These are phyloP conservation scores for Meiosimyza decipiens DNA, from an alignment of 2,888 invertebrate species.

Conservation along the genomic window DNA sequence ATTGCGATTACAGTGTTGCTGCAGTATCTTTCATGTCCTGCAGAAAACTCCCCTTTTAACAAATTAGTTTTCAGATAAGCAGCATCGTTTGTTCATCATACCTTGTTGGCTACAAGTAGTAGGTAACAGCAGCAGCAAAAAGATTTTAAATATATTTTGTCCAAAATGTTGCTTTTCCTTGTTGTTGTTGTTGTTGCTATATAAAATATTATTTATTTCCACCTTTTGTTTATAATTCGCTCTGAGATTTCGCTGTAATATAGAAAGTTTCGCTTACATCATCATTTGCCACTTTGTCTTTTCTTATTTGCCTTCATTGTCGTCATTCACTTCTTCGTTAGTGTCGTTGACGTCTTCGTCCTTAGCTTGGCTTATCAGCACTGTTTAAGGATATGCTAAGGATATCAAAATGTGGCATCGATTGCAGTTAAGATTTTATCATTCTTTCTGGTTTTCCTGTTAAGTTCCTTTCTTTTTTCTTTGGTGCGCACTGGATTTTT, in stretches of 20 bases:
- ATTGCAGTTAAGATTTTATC: slow-evolving; percentile 40
- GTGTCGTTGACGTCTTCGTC: background rate
- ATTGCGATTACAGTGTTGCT: no score
- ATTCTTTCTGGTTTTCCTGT: slow-evolving; percentile 7
- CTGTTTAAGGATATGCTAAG: slow-evolving; percentile 39
- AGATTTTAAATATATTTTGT: no score
- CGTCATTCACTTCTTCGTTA: background rate
- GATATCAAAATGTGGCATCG: slow-evolving; percentile 40
- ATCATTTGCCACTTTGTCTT: slow-evolving; percentile 19
- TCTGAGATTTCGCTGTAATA: no score
- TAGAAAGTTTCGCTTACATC: slow-evolving; percentile 1
- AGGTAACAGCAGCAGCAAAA: no score
- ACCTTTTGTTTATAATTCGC: no score
- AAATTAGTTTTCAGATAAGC: slow-evolving; percentile 57
- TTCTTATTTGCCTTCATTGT: background rate
- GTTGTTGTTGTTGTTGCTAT: no score
- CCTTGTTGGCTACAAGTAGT: no score
- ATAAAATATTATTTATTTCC: no score
- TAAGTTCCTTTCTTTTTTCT: background rate
- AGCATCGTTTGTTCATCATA: slow-evolving; percentile 33
- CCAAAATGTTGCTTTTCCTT: no score
- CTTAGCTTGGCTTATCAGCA: slow-evolving; percentile 3
- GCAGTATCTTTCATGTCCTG: background rate
- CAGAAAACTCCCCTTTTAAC: slow-evolving; percentile 51
- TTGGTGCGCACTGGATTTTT: background rate